These are phyloP conservation scores for Battus philenor DNA, from an alignment of 1,140 invertebrate genomes.

Conservation along the genomic window DNA sequence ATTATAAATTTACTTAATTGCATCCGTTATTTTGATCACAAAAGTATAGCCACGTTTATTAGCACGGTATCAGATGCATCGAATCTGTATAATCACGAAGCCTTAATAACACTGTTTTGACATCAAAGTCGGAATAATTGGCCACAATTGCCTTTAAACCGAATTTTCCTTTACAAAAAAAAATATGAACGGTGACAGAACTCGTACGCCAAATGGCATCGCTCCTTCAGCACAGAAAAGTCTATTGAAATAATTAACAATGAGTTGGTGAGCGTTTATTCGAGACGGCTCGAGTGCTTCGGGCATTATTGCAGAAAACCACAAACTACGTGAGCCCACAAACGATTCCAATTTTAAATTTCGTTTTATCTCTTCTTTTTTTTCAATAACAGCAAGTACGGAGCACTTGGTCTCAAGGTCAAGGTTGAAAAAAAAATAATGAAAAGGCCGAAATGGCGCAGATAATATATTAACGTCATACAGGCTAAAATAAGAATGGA, in stretches of 20 bases:
- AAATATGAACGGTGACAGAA: constrained; percentile 22
- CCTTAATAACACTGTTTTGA: too few species aligned
- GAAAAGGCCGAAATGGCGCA: constrained; percentile 41
- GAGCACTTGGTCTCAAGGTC: constrained; percentile 50
- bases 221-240: constrained; percentile 5
- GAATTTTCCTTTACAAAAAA: constrained; percentile 18
- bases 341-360: too few species aligned
- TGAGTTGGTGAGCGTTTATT: neutral
- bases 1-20: too few species aligned
- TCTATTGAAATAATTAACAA: constrained; percentile 9
- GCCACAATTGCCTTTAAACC: neutral
- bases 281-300: neutral
- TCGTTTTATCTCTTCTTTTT: too few species aligned
- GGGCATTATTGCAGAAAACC: constrained; percentile 3
- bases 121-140: too few species aligned
- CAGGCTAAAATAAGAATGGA: constrained; percentile 29
- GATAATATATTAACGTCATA: constrained; percentile 17
- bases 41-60: too few species aligned
- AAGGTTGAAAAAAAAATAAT: constrained; percentile 23
- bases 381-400: too few species aligned
- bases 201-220: constrained; percentile 37
- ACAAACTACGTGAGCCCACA: constrained; percentile 6
- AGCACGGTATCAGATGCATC: too few species aligned
- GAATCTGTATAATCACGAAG: too few species aligned
- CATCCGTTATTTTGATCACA: too few species aligned